Percentiles rank a stretch among this genome's conserved stretches.
Conservation (phyloP, 2,797 vertebrate genomes). For the Echiichthys vipera region DNA sequence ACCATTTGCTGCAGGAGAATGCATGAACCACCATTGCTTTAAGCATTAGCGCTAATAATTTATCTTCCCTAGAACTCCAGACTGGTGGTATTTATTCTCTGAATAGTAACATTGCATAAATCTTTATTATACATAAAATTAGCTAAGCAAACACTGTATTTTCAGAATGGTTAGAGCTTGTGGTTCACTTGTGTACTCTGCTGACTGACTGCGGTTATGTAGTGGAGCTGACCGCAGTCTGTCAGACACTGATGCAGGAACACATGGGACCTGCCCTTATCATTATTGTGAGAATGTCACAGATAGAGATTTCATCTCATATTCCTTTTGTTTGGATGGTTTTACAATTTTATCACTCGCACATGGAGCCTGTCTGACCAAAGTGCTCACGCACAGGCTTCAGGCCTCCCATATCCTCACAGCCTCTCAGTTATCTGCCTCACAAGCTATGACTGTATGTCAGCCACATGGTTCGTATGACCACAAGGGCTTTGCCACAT, state of each 20-base stretch:
- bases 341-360: constrained; percentile 72
- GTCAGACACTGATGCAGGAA: constrained; percentile 47
- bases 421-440: constrained; percentile 45
- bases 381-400: constrained; percentile 51
- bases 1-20: constrained; percentile 51
- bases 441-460: constrained; percentile 40
- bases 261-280: constrained; percentile 55
- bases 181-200: constrained; percentile 14
- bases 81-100: neutral
- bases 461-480: constrained; percentile 41
- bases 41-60: constrained; percentile 41
- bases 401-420: constrained; percentile 22
- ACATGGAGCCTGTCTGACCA: constrained; percentile 56
- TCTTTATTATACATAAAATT: neutral
- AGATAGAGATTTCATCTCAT: constrained; percentile 72
- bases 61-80: neutral
- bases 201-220: neutral
- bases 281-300: constrained; percentile 60
- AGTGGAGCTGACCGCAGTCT: constrained; percentile 26
- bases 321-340: constrained; percentile 67
- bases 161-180: neutral
- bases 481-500: constrained; percentile 57
- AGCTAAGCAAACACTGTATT: neutral
- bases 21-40: constrained; percentile 35
- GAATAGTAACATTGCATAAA: neutral